Evolutionary conservation across 2,888 invertebrate genomes (phyloP).

Genomic region (Parapristionchus giblindavisi): DNA sequence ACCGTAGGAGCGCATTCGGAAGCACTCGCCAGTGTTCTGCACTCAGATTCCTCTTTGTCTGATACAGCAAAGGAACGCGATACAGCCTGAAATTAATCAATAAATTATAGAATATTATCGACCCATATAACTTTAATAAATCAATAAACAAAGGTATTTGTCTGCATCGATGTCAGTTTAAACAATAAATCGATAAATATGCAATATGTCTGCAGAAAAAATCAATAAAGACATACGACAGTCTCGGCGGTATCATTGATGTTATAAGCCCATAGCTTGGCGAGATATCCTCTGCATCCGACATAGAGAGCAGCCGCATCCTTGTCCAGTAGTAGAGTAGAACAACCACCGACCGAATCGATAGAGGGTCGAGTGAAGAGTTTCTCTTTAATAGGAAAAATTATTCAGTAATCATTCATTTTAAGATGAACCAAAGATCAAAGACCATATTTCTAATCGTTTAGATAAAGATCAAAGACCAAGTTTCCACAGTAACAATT

Average conservation of each 20-base stretch:
- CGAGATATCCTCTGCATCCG: slow-evolving; percentile 66
- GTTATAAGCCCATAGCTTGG: slow-evolving; percentile 68
- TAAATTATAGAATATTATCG: background rate
- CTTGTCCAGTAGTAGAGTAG: slow-evolving; percentile 62
- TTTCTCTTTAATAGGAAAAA: slow-evolving; percentile 61
- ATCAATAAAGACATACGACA: slow-evolving; percentile 46
- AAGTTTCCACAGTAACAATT: no score
- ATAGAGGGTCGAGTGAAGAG: slow-evolving; percentile 58
- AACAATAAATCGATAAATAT: no score
- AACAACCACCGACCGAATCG: slow-evolving; percentile 53
- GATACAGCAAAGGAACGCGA: slow-evolving; percentile 27
- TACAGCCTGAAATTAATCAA: slow-evolving; percentile 16
- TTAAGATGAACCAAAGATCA: no score
- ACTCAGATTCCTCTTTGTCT: slow-evolving; percentile 28
- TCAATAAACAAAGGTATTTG: no score
- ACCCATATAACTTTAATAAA: background rate
- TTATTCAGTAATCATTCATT: no score
- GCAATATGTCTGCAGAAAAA: background rate
- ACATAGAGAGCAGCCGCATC: slow-evolving; percentile 64
- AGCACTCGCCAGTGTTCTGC: slow-evolving; percentile 16
- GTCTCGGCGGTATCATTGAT: slow-evolving; percentile 68
- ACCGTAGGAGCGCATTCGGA: slow-evolving; percentile 35
- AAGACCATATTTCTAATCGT: background rate
- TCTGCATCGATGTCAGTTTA: no score
- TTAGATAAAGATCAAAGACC: no score